Evolutionary conservation across 2,888 invertebrate species (phyloP).

Genomic region (Phyllotreta cruciferae): DNA sequence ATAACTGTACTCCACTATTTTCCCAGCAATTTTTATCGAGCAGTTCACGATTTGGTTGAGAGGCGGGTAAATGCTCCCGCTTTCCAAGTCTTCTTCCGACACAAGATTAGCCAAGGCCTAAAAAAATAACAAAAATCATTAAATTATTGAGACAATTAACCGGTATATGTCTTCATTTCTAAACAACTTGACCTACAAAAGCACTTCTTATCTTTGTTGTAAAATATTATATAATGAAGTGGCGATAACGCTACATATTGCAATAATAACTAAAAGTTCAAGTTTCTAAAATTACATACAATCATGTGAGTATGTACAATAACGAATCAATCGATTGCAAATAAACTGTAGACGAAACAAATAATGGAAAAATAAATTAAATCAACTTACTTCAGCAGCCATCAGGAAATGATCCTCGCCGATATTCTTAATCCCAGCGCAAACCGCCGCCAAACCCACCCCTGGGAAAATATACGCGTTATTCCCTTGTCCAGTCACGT

Average conservation of each 20-base stretch:
- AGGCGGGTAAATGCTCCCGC: slow-evolving; percentile 92
- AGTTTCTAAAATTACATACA: background rate
- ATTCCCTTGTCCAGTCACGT: slow-evolving; percentile 95
- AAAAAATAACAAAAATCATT: slow-evolving; percentile 41
- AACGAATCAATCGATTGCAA: no score
- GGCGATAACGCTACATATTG: background rate
- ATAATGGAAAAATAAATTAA: background rate
- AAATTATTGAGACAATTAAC: no score
- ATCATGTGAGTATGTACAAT: no score
- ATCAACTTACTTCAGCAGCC: slow-evolving; percentile 77
- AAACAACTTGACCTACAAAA: no score
- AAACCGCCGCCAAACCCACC: slow-evolving; percentile 87
- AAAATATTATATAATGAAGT: no score
- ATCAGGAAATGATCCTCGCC: slow-evolving; percentile 91
- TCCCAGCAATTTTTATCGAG: slow-evolving; percentile 85
- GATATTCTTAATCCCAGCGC: slow-evolving; percentile 88
- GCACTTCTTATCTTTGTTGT: no score
- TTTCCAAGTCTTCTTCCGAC: slow-evolving; percentile 77
- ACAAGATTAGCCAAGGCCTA: slow-evolving; percentile 84
- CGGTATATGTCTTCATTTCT: background rate
- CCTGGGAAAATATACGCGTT: slow-evolving; percentile 99
- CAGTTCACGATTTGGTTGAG: slow-evolving; percentile 82
- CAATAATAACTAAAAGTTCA: no score
- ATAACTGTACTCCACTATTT: slow-evolving; percentile 84
- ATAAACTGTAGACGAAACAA: background rate